Evolutionary conservation across 2,797 vertebrate species (phyloP).

Genomic region (Pangasius sanitwongsei): DNA sequence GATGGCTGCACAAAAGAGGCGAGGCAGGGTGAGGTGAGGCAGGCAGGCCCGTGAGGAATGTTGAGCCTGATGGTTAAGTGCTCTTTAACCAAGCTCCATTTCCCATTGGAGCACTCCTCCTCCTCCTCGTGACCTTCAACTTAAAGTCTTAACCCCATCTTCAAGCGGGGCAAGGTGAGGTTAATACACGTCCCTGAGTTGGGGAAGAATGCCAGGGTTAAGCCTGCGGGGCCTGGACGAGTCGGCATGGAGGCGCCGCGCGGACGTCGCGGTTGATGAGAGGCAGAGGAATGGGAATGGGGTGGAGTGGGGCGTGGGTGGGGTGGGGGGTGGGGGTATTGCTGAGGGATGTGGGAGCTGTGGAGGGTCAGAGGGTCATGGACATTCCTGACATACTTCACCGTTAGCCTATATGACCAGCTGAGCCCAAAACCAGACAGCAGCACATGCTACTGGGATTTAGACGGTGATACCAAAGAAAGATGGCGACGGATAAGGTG

Average conservation of each 20-base stretch:
- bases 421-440: constrained; percentile 17
- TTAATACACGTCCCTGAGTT: constrained; percentile 41
- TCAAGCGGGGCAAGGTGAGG: constrained; percentile 36
- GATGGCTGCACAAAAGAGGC: background rate
- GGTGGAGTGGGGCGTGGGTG: background rate
- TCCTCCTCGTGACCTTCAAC: constrained; percentile 35
- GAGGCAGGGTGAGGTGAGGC: background rate
- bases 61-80: constrained; percentile 48
- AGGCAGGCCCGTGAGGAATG: constrained; percentile 50
- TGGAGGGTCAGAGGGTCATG: constrained; percentile 64
- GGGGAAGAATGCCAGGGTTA: constrained; percentile 46
- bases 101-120: constrained; percentile 25
- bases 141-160: constrained; percentile 46
- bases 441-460: background rate
- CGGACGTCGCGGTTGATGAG: background rate
- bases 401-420: constrained; percentile 74
- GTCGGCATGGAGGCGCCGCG: constrained; percentile 46
- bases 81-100: constrained; percentile 40
- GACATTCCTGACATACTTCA: constrained; percentile 74
- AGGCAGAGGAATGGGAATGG: constrained; percentile 17
- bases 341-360: constrained; percentile 61
- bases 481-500: background rate
- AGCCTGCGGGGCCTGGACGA: constrained; percentile 40
- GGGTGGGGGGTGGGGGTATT: background rate
- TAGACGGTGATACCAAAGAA: background rate